phyloP scores from a whole-genome alignment of 1,140 invertebrate species.

The Dermatophagoides farinae region DNA sequence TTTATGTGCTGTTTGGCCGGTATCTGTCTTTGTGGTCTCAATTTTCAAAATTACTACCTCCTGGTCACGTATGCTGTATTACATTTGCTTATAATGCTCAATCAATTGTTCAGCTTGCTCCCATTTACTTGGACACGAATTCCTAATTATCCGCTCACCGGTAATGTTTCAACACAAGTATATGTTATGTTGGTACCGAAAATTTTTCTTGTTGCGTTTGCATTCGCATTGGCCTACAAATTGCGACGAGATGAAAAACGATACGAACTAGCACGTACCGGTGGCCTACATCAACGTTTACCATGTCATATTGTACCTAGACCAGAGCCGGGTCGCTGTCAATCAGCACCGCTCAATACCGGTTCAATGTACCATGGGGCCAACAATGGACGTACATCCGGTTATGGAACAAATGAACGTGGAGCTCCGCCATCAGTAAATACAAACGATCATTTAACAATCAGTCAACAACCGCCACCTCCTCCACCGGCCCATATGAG shows the following conservation, averaged over 20 bases:
- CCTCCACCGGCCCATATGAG: not conserved
- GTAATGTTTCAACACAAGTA: not conserved
- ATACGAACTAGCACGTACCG: not conserved
- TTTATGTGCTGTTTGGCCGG: slow-evolving; percentile 4
- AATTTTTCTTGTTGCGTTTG: not conserved
- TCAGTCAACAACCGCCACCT: not conserved
- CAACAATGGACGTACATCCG: not conserved
- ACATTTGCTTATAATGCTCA: slow-evolving; percentile 8
- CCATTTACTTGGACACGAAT: slow-evolving; percentile 10
- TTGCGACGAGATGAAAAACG: slow-evolving; percentile 3
- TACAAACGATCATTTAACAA: too few relatives aligned
- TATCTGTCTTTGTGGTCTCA: slow-evolving; percentile 10
- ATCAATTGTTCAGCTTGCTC: slow-evolving; percentile 5
- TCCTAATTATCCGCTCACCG: slow-evolving; percentile 6
- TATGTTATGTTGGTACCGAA: slow-evolving; percentile 1
- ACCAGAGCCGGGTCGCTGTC: not conserved
- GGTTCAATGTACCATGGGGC: not conserved
- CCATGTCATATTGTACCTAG: slow-evolving; percentile 5
- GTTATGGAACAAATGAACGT: not conserved
- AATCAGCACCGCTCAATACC: not conserved
- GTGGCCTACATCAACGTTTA: slow-evolving; percentile 1
- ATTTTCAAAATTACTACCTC: slow-evolving; percentile 12
- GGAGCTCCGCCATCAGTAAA: too few relatives aligned
- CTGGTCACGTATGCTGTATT: slow-evolving; percentile 5
- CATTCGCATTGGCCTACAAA: slow-evolving; percentile 4